Percentiles rank a stretch among this genome's conserved stretches.
Conservation (phyloP, 2,797 vertebrate genomes). For the Platalea minor region DNA sequence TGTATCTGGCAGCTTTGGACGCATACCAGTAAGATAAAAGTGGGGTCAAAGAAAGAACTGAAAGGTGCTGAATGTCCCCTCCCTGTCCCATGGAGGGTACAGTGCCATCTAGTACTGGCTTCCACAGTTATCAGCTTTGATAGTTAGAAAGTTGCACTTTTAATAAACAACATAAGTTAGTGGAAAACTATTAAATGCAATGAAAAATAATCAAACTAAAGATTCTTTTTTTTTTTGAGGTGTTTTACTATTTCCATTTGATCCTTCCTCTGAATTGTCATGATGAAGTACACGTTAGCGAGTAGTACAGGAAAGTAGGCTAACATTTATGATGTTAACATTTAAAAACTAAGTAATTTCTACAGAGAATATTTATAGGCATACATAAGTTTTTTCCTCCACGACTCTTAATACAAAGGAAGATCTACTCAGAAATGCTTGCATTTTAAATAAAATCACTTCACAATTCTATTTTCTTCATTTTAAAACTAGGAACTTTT, state of each 20-base stretch:
- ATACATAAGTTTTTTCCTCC: background rate
- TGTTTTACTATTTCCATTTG: background rate
- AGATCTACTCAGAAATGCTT: background rate
- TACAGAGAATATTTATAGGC: background rate
- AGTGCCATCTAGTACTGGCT: background rate
- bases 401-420: background rate
- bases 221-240: background rate
- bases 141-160: background rate
- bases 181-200: background rate
- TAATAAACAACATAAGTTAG: background rate
- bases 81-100: background rate
- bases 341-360: background rate
- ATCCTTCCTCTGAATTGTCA: background rate
- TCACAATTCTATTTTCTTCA: background rate
- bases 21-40: too few relatives aligned
- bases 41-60: background rate
- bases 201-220: background rate
- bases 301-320: background rate
- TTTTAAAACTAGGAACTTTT: conserved; percentile 12
- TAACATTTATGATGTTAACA: background rate
- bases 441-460: conserved; percentile 25
- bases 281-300: background rate
- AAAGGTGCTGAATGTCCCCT: background rate
- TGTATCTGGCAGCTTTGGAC: background rate
- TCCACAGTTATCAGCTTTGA: background rate